Conservation (phyloP, 2,113 vertebrate species). For the Passer domesticus region DNA sequence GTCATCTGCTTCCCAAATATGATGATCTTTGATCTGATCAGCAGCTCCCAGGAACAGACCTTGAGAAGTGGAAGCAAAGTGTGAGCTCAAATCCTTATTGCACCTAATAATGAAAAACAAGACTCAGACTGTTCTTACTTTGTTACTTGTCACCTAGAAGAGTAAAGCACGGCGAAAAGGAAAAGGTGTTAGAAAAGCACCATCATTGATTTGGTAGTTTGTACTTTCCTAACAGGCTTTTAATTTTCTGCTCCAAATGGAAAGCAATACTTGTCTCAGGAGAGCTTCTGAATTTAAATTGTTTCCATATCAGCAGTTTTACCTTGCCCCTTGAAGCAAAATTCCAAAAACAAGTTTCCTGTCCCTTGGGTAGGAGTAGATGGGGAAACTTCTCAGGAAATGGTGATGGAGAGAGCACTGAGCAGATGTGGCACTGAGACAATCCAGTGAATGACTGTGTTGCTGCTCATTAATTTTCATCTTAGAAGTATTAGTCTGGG, state of each 20-base stretch:
- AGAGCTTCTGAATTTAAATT: background rate
- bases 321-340: background rate
- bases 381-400: background rate
- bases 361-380: background rate
- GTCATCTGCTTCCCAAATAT: background rate
- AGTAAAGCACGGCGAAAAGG: background rate
- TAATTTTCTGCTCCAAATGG: background rate
- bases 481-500: background rate
- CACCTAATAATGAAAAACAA: background rate
- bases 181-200: background rate
- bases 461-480: background rate
- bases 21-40: background rate
- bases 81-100: background rate
- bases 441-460: rapidly evolving
- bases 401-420: background rate
- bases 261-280: background rate
- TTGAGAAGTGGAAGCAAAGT: background rate
- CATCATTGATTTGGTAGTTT: background rate
- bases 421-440: background rate
- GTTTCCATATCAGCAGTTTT: background rate
- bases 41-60: background rate
- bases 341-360: background rate
- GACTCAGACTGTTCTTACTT: background rate
- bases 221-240: conserved; percentile 2
- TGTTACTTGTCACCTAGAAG: background rate